These are phyloP conservation scores for Leptobrachium leishanense DNA, from an alignment of 2,113 vertebrate genomes.

Conservation along the genomic window DNA sequence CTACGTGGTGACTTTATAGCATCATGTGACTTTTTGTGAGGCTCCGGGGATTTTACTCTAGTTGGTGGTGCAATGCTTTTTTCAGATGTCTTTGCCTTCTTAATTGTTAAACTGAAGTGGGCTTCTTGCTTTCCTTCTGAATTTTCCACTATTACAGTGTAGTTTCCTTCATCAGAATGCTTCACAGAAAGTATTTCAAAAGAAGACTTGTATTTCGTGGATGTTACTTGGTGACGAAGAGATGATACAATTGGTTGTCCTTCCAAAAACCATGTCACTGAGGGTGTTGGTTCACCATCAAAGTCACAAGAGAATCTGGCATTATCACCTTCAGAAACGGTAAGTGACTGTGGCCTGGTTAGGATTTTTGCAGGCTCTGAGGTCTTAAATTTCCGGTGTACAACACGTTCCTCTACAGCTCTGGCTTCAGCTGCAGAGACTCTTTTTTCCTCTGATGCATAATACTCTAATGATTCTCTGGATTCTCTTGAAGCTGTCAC, in stretches of 20 bases:
- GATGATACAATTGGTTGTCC: conserved; percentile 74
- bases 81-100: conserved; percentile 74
- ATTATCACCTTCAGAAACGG: conserved; percentile 81
- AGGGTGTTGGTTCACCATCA: conserved; percentile 89
- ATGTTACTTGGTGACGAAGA: conserved; percentile 76
- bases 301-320: conserved; percentile 87
- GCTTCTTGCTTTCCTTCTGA: conserved; percentile 85
- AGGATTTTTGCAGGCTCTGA: conserved; percentile 80
- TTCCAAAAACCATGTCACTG: conserved; percentile 80
- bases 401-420: conserved; percentile 70
- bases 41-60: conserved; percentile 79
- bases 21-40: conserved; percentile 79
- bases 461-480: conserved; percentile 71
- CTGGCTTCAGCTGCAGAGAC: conserved; percentile 66
- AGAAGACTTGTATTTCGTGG: conserved; percentile 79
- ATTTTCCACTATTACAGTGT: conserved; percentile 87
- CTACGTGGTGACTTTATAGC: conserved; percentile 77
- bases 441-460: conserved; percentile 79
- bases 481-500: conserved; percentile 79
- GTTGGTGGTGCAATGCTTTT: conserved; percentile 74
- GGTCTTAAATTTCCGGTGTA: conserved; percentile 73
- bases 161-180: conserved; percentile 87
- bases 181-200: conserved; percentile 88
- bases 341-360: conserved; percentile 85
- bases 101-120: conserved; percentile 84